Conservation (phyloP, 2,888 invertebrate species). For the Reticulitermes lucifugus region DNA sequence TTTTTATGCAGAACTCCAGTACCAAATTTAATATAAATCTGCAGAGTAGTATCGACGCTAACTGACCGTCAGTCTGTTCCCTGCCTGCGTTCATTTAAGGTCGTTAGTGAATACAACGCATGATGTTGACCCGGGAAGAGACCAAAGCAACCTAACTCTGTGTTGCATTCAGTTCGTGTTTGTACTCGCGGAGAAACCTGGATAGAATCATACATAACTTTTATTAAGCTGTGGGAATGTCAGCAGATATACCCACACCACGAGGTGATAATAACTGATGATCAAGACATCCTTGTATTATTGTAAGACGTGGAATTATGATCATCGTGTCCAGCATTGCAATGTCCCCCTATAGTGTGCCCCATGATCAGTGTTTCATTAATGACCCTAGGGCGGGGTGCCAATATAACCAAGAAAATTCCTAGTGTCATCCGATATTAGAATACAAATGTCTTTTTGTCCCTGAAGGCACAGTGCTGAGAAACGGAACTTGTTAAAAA, state of each 20-base stretch:
- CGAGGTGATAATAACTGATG: constrained; percentile 34
- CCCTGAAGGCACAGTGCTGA: no score
- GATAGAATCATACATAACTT: constrained; percentile 38
- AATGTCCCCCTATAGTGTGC: constrained; percentile 18
- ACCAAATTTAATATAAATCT: no score
- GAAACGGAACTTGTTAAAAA: no score
- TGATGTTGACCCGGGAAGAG: no score
- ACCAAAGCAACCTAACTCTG: not conserved
- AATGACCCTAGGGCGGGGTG: not conserved
- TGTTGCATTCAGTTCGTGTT: not conserved
- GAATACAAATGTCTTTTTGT: no score
- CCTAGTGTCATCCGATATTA: no score
- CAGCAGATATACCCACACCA: constrained; percentile 34
- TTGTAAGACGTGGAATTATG: constrained; percentile 41
- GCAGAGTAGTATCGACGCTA: no score
- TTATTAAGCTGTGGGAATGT: constrained; percentile 23
- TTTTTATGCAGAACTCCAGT: no score
- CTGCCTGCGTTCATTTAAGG: no score
- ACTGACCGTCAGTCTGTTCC: no score
- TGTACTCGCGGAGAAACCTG: constrained; percentile 1
- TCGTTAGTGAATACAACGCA: no score
- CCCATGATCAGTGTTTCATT: not conserved
- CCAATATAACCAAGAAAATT: no score
- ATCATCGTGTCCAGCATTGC: constrained; percentile 34
- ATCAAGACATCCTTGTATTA: constrained; percentile 38